Base-by-base conservation (phyloP, 2,113 vertebrate species). In the Abramis brama region DNA sequence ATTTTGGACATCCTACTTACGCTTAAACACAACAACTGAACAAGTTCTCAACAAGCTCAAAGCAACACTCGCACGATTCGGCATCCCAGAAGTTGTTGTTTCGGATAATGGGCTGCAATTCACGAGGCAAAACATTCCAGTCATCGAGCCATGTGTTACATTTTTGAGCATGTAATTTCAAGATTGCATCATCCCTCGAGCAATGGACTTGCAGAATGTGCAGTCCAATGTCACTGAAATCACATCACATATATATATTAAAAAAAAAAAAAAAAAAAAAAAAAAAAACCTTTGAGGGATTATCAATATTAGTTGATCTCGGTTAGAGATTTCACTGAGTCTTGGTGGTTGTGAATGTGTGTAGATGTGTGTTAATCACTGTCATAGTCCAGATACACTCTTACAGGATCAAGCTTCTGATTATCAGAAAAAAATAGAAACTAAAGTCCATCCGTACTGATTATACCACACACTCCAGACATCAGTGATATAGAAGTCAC, bases 201-300 rank as follows among this genome's bases (percentile, higher is more conserved):
- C 50, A 80, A 81, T 59, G 77, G 85, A 36, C 86, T 52, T 30
- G 86, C 80, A 33, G 73, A 87, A 81, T 21, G 43, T 11, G 80
- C 80, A 57, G 55, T 76, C 45, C 71, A 36, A 36, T 39, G 5
- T 0, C 36, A 39, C 6, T 39, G 36, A 39, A 39, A 39, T 7
- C 36, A 39, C 36, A 39, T 39, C 36, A 39, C 36, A 36, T 6
- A 39, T n/a, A n/a, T n/a, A n/a, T n/a, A n/a, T n/a, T n/a, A n/a
- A n/a, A n/a, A n/a, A n/a, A n/a, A n/a, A n/a, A n/a, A n/a, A 6
- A 39, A 33, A 33, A 33, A 33, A 3, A 0, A 3, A 3, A 0
- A 6, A 1, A 39, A 39, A 39, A 39, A 39, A 39, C 36, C 0
- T 39, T 39, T 0, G 0, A 6, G 36, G 36, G 36, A 39, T 39